phyloP scores from a whole-genome alignment of 2,888 invertebrate species.

The Leptinotarsa peninsularis region DNA sequence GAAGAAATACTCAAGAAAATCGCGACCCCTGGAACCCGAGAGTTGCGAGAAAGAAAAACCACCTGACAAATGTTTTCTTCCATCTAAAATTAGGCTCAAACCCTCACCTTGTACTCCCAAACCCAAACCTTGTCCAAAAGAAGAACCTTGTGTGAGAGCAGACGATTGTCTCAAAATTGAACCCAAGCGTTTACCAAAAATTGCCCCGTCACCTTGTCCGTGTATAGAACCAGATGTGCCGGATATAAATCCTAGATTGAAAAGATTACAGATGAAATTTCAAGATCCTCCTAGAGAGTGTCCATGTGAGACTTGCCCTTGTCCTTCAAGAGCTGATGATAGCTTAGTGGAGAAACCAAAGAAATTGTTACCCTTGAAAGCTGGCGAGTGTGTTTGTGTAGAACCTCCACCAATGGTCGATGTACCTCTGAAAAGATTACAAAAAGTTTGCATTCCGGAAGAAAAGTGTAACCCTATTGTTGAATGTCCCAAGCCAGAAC shows the following conservation, averaged over 20 bases:
- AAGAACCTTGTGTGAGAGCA: constrained; percentile 29
- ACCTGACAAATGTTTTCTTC: constrained; percentile 33
- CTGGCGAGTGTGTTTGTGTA: constrained; percentile 46
- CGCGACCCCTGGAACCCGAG: constrained; percentile 23
- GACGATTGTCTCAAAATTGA: constrained; percentile 35
- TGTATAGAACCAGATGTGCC: constrained; percentile 46
- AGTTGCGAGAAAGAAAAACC: constrained; percentile 16
- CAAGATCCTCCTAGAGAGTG: constrained; percentile 48
- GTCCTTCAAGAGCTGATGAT: constrained; percentile 42
- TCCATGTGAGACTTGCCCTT: constrained; percentile 28
- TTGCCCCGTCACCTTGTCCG: constrained; percentile 40
- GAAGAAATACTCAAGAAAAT: constrained; percentile 14
- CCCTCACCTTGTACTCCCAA: constrained; percentile 23
- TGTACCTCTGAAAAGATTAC: constrained; percentile 41
- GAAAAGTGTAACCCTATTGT: constrained; percentile 28
- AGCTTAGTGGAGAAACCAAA: constrained; percentile 25
- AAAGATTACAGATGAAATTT: constrained; percentile 43
- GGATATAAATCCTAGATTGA: constrained; percentile 39
- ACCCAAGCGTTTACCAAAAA: constrained; percentile 45
- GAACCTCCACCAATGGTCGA: constrained; percentile 45
- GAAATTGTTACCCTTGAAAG: constrained; percentile 37
- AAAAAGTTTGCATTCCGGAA: constrained; percentile 38
- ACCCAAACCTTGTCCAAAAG: constrained; percentile 26
- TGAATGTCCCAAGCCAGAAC: constrained; percentile 17
- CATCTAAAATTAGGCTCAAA: constrained; percentile 32